Conservation (phyloP, 2,888 invertebrate genomes). For the Hydrotaea diabolus region DNA sequence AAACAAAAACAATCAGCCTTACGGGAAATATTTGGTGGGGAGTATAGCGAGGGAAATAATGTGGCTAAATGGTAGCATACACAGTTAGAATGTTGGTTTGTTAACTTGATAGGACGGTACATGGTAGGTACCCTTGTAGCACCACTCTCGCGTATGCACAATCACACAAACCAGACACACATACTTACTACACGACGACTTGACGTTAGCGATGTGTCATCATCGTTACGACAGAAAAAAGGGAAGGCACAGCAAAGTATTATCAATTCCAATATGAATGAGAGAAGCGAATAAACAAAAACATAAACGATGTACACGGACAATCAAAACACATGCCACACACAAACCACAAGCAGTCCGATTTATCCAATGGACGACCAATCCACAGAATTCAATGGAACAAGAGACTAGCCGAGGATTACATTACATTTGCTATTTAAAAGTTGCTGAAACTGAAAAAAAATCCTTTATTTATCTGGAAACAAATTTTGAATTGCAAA, state of each 20-base stretch:
- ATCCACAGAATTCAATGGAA: no score
- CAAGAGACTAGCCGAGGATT: no score
- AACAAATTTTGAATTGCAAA: conserved; percentile 43
- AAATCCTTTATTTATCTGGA: neutral
- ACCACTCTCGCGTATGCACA: neutral
- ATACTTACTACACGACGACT: conserved; percentile 33
- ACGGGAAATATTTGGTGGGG: neutral
- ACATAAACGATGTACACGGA: conserved; percentile 1
- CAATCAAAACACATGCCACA: conserved; percentile 13
- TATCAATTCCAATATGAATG: conserved; percentile 51
- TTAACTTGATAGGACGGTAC: conserved; percentile 28
- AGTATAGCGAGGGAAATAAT: neutral
- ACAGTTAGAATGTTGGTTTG: conserved; percentile 21
- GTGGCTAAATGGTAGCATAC: conserved; percentile 6
- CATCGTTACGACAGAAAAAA: conserved; percentile 46
- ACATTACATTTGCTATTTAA: neutral
- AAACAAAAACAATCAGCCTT: conserved; percentile 22
- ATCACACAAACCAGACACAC: conserved; percentile 1
- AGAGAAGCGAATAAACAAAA: conserved; percentile 52
- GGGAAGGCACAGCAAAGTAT: conserved; percentile 31
- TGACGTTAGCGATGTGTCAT: conserved; percentile 65
- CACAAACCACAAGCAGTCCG: neutral
- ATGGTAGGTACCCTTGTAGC: conserved; percentile 30
- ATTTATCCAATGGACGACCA: no score
- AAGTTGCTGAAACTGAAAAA: neutral